phyloP scores from a whole-genome alignment of 2,113 vertebrate species.

The Grus americana region DNA sequence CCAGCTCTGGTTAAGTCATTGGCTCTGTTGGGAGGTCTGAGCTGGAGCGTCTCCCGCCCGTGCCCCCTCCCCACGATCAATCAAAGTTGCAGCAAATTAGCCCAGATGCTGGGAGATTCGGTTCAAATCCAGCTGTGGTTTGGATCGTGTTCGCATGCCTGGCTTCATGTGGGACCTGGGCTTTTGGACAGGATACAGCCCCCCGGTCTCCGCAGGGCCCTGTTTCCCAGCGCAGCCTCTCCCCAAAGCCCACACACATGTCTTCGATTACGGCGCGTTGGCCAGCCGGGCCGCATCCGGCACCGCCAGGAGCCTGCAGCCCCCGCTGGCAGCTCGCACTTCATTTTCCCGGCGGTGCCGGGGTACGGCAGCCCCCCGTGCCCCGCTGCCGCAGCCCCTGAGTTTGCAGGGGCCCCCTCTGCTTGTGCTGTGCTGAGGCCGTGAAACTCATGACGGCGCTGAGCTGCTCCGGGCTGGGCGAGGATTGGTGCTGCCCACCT shows the following conservation, averaged over 20 bases:
- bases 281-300: constrained; percentile 61
- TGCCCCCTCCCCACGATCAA: constrained; percentile 68
- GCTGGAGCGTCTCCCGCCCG: constrained; percentile 49
- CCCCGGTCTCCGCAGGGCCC: constrained; percentile 66
- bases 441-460: not conserved
- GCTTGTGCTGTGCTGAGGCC: not conserved
- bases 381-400: not conserved
- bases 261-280: constrained; percentile 55
- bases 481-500: fast-evolving
- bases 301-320: constrained; percentile 49
- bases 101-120: constrained; percentile 68
- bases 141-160: constrained; percentile 55
- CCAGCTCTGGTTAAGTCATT: constrained; percentile 63
- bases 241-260: constrained; percentile 69
- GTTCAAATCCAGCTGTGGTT: constrained; percentile 68
- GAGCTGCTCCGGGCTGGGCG: not conserved
- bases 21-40: constrained; percentile 67
- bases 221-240: constrained; percentile 59
- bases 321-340: constrained; percentile 51
- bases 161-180: constrained; percentile 65
- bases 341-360: not conserved
- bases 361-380: not conserved
- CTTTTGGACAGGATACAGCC: constrained; percentile 66
- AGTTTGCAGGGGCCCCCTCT: not conserved
- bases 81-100: constrained; percentile 65